These are phyloP conservation scores for Ailurus styani DNA, from an alignment of 2,113 vertebrate species.

Conservation along the genomic window DNA sequence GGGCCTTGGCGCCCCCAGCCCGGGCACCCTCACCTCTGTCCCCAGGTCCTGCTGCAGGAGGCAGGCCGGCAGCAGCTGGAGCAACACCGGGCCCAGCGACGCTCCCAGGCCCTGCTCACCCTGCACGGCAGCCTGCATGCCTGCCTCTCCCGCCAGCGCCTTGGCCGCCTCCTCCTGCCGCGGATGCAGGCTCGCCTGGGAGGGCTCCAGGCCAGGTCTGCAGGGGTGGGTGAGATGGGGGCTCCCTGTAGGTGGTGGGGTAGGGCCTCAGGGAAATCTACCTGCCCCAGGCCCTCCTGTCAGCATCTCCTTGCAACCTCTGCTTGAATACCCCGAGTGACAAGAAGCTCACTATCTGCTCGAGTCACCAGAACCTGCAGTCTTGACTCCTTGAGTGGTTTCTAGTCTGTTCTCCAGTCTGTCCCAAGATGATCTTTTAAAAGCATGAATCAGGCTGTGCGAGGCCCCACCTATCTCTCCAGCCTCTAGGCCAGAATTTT, in stretches of 20 bases:
- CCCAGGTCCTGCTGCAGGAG: conserved; percentile 87
- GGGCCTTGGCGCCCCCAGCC: accelerated
- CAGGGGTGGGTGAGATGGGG: not conserved
- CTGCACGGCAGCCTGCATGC: conserved; percentile 86
- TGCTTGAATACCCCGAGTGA: not conserved
- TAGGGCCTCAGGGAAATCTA: not conserved
- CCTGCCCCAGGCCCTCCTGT: not conserved
- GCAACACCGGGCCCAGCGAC: conserved; percentile 80
- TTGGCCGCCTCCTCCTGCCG: conserved; percentile 85
- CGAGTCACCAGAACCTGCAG: not conserved
- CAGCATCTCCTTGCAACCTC: not conserved
- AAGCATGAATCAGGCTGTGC: not conserved
- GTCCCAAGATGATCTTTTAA: not conserved
- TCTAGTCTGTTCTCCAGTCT: not conserved
- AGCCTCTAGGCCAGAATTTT: not conserved
- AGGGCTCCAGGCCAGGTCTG: conserved; percentile 88
- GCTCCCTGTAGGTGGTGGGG: not conserved
- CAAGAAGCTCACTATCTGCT: not conserved
- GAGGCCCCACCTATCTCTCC: not conserved
- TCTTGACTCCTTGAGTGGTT: too few relatives aligned
- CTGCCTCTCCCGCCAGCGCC: conserved; percentile 85
- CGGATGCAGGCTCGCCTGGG: conserved; percentile 87
- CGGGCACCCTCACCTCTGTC: not conserved
- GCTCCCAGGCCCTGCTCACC: conserved; percentile 85
- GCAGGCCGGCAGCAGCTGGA: conserved; percentile 83